These are phyloP conservation scores for Beaufortia kweichowensis DNA, from an alignment of 2,113 vertebrate genomes.

Conservation along the genomic window DNA sequence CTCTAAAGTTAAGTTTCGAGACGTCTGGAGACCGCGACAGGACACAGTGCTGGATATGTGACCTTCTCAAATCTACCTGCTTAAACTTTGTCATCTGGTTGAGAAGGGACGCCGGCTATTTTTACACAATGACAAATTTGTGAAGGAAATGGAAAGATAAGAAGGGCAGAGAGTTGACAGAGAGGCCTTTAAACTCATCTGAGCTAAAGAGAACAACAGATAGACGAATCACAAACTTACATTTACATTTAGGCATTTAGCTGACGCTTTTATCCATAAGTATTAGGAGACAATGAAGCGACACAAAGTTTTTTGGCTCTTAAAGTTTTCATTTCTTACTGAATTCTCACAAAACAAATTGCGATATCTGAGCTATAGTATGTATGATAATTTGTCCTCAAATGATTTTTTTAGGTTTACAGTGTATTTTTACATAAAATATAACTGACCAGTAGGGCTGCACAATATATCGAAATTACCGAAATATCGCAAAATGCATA, in stretches of 20 bases:
- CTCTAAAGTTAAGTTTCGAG: neutral
- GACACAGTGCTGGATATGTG: constrained; percentile 8
- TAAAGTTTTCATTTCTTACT: no score
- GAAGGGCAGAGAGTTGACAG: neutral
- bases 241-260: no score
- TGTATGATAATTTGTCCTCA: no score
- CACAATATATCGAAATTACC: no score
- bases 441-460: no score
- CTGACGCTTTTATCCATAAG: neutral
- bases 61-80: constrained; percentile 32
- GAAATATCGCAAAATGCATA: no score
- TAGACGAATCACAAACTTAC: neutral
- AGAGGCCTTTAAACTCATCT: neutral
- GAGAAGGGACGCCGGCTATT: constrained; percentile 9
- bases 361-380: no score
- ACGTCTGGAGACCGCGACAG: neutral
- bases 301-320: no score
- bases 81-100: constrained; percentile 15
- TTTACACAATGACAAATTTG: constrained; percentile 19
- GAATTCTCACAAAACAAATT: no score
- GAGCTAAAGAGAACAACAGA: neutral
- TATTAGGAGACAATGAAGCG: no score
- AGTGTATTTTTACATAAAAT: no score
- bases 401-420: no score
- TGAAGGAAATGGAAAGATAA: constrained; percentile 16